These are phyloP conservation scores for Coccyzus lansbergi DNA, from an alignment of 2,797 vertebrate species.

Conservation along the genomic window DNA sequence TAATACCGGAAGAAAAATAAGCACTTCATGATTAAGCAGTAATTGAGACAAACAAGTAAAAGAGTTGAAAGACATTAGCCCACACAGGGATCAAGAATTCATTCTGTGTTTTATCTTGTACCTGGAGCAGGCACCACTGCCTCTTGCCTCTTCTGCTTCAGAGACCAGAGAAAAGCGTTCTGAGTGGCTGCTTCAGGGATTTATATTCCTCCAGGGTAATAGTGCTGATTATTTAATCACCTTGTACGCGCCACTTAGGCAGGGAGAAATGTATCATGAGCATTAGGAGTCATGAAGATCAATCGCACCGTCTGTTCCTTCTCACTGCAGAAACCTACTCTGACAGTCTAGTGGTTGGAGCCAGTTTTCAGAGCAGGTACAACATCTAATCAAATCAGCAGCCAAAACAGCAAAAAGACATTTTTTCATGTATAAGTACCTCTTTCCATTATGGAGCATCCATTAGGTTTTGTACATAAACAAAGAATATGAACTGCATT, in stretches of 20 bases:
- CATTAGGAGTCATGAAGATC: slow-evolving; percentile 74
- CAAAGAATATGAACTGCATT: not conserved
- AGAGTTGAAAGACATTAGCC: not conserved
- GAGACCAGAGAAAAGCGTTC: not conserved
- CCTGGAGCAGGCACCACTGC: not conserved
- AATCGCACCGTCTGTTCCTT: slow-evolving; percentile 69
- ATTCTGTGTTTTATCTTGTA: not conserved
- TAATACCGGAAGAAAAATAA: not conserved
- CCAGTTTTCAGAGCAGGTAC: slow-evolving; percentile 25
- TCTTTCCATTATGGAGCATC: not conserved
- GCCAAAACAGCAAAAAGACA: not conserved
- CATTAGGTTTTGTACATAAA: not conserved
- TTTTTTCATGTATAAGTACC: not conserved
- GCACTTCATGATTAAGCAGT: not conserved
- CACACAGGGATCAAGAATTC: not conserved
- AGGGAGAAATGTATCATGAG: slow-evolving; percentile 69
- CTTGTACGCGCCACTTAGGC: slow-evolving; percentile 66
- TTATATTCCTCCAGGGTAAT: slow-evolving; percentile 71
- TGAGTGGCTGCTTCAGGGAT: slow-evolving; percentile 30
- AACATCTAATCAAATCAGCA: slow-evolving; percentile 37
- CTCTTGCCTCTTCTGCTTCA: not conserved
- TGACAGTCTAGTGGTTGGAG: slow-evolving; percentile 39
- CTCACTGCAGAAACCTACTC: slow-evolving; percentile 36
- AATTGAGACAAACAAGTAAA: not conserved
- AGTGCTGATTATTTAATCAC: slow-evolving; percentile 77